Evolutionary conservation across 2,888 invertebrate species (phyloP), one percentile per base, ranked within the genome.

Genomic region (Macrosoma leucophasiata): DNA sequence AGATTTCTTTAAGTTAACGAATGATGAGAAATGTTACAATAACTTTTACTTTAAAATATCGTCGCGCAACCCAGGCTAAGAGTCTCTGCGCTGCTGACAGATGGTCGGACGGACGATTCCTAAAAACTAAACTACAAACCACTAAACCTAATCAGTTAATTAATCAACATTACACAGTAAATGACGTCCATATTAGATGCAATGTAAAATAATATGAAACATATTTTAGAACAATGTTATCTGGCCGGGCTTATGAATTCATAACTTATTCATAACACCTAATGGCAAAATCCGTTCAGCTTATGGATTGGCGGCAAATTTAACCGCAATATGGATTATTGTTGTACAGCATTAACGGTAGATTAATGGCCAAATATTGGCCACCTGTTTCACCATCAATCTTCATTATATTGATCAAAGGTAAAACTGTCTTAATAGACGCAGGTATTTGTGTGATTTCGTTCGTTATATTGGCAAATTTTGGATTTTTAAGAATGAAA

Each of bases 221-320:
- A 21, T 28, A 13, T 6, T 28, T 28, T 33, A 35, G 33, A 27
- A 27, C 23, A 33, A 20, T 24, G 21, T 14, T 19, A 42, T 33
- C 35, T 36, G 38, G 34, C 30, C 34, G 25, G 40, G 46, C 36
- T 46, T 49, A 45, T 39, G 39, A 48, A 51, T 41, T 39, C 48
- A 48, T 58, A 48, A 52, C 45, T 50, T 48, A 55, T 58, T 56
- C 55, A 55, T 30, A 41, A 26, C 29, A 43, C 42, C 50, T 58
- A 58, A 58, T 55, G 53, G 56, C 39, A 39, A 50, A 50, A 55
- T 52, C 52, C 38, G 44, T 36, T 50, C 46, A 39, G 46, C 48
- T 50, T 46, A 40, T 39, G 44, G 43, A 47, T 45, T 42, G 37
- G 30, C 35, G 41, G 43, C 38, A 39, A 36, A 40, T 49, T 46